Evolutionary conservation across 2,797 vertebrate genomes (phyloP).

Genomic region (Premnoplex brunnescens): DNA sequence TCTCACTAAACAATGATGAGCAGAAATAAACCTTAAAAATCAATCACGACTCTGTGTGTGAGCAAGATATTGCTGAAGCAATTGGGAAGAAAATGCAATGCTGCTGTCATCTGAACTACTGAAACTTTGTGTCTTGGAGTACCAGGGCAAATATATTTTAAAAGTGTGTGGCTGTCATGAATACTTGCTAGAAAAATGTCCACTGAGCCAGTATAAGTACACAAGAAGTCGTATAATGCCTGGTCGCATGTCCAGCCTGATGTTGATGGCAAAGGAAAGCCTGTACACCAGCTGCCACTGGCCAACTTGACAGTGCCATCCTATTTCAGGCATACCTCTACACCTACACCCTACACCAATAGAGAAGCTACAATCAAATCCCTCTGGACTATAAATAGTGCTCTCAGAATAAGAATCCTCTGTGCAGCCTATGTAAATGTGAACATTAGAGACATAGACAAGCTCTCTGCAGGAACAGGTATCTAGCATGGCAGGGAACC

Average conservation of each 20-base stretch:
- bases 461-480: slow-evolving; percentile 97
- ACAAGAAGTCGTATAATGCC: slow-evolving; percentile 96
- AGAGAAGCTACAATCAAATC: slow-evolving; percentile 92
- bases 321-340: slow-evolving; percentile 93
- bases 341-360: slow-evolving; percentile 95
- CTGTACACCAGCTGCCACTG: slow-evolving; percentile 91
- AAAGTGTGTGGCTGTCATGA: slow-evolving; percentile 97
- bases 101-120: slow-evolving; percentile 92
- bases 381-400: slow-evolving; percentile 92
- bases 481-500: slow-evolving; percentile 97
- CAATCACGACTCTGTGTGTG: slow-evolving; percentile 93
- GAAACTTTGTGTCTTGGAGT: slow-evolving; percentile 96
- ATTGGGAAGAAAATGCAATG: slow-evolving; percentile 97
- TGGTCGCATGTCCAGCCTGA: slow-evolving; percentile 93
- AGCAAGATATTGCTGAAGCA: slow-evolving; percentile 96
- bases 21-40: slow-evolving; percentile 97
- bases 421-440: slow-evolving; percentile 97
- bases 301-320: slow-evolving; percentile 94
- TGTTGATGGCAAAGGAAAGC: slow-evolving; percentile 98
- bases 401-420: slow-evolving; percentile 90
- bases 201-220: slow-evolving; percentile 95
- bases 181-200: slow-evolving; percentile 95
- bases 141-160: slow-evolving; percentile 96
- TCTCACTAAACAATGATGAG: slow-evolving; percentile 95
- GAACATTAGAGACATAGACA: slow-evolving; percentile 96